Percentiles rank a stretch among this genome's conserved stretches.
phyloP scores from a whole-genome alignment of 2,113 vertebrate species.

The Eonycteris spelaea region DNA sequence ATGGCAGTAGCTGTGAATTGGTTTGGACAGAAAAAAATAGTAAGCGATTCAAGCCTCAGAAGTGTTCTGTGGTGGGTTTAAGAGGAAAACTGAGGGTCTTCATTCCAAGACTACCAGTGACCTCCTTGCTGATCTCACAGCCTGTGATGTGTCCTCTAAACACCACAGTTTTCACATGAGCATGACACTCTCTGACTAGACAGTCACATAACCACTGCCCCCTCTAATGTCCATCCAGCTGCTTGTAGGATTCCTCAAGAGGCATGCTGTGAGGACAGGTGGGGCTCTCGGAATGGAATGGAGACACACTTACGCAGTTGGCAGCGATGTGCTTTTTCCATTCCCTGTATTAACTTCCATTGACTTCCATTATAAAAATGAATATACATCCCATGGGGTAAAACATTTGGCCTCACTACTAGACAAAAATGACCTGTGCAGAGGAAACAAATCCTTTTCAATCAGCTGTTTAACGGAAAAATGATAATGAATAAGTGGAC shows the following conservation, averaged over 20 bases:
- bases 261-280: conserved; percentile 38
- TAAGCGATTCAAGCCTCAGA: neutral
- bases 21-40: neutral
- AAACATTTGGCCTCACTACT: conserved; percentile 57
- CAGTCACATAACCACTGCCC: neutral
- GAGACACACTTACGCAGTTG: conserved; percentile 33
- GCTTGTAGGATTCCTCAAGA: neutral
- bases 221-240: neutral
- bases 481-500: conserved; percentile 39
- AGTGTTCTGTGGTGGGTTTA: neutral
- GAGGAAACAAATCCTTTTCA: conserved; percentile 56
- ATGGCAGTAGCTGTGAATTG: neutral
- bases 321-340: conserved; percentile 53
- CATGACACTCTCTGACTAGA: neutral
- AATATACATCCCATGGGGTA: conserved; percentile 50
- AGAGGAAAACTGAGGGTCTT: neutral
- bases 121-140: neutral
- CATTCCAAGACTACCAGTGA: neutral
- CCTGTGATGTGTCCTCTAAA: neutral
- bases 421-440: conserved; percentile 46
- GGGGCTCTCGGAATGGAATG: neutral
- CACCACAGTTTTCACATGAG: neutral
- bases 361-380: conserved; percentile 73
- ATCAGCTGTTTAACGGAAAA: conserved; percentile 60
- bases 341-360: conserved; percentile 70